A percentile compares a stretch with the other conserved stretches of the same genome.
phyloP scores from a whole-genome alignment of 2,888 invertebrate species.

The Aphelenchoides bicaudatus region DNA sequence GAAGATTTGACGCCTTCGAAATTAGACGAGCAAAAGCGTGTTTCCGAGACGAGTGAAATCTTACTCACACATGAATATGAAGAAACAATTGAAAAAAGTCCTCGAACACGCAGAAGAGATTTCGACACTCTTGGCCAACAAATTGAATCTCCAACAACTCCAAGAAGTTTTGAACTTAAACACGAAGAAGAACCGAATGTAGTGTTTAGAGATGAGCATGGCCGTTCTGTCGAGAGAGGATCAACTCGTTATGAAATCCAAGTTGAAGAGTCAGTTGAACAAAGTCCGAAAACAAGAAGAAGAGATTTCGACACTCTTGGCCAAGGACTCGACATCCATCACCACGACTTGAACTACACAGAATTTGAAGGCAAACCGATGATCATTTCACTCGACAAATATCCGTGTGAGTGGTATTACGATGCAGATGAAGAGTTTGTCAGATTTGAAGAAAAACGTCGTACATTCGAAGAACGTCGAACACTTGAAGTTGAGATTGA shows the following conservation, averaged over 20 bases:
- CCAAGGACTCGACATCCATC: too few relatives aligned
- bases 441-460: background rate
- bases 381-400: background rate
- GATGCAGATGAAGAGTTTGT: too few relatives aligned
- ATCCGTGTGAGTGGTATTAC: background rate
- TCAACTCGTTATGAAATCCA: background rate
- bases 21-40: background rate
- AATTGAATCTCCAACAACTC: too few relatives aligned
- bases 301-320: background rate
- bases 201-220: background rate
- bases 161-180: too few relatives aligned
- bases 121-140: background rate
- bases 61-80: conserved; percentile 3
- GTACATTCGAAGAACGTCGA: background rate
- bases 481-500: conserved; percentile 11
- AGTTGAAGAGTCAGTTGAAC: background rate
- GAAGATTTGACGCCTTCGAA: background rate
- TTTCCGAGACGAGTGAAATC: background rate
- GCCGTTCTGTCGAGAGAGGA: background rate
- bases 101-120: background rate
- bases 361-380: background rate
- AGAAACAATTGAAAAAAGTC: conserved; percentile 2
- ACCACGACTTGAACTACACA: background rate
- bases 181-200: background rate
- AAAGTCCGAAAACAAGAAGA: background rate